Base-by-base conservation (phyloP, 2,797 vertebrate genomes). In the Menidia menidia region DNA sequence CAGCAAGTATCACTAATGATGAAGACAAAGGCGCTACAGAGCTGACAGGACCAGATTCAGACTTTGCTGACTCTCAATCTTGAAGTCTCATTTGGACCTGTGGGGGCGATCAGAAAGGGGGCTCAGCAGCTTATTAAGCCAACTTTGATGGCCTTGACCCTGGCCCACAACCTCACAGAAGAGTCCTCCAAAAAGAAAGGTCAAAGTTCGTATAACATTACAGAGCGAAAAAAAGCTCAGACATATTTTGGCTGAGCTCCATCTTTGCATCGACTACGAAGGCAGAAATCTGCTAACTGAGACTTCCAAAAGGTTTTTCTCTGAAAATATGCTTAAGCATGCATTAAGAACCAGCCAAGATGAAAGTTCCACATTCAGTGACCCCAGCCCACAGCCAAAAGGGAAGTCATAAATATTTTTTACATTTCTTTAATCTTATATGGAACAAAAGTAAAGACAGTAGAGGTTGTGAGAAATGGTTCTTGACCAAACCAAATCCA, bases 141-240 rank as follows among this genome's bases (percentile, higher is more conserved):
- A 73, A 63, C 54, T 82, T 84, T 89, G 91, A 91, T 87, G 80
- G 79, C 67, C 86, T 84, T 84, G 76, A 87, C 83, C 84, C 73
- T 55, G 39, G 58, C 69, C 79, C 73, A 44, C 69, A 78, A 73
- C 80, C 69, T 54, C 3, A 5, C 62, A 75, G 70, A 83, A 44
- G 43, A 77, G 61, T 79, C 84, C 84, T 78, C 35, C 56, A 87
- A 72, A 77, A 61, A 51, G 63, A 76, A 51, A 75, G 87, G 89
- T 88, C 83, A 91, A 77, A 76, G 79, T 80, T 87, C 11, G 70
- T 59, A 79, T 88, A 78, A 65, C 31, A 84, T 88, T 82, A 84
- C 47, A 73, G 47, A 19, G 53, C 14, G 25, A 14, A 60, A 55
- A 68, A 48, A 50, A 73, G 75, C 59, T 65, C 58, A 39, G 73